Base-by-base conservation (phyloP, 2,888 invertebrate genomes). In the Uloborus plumipes region DNA sequence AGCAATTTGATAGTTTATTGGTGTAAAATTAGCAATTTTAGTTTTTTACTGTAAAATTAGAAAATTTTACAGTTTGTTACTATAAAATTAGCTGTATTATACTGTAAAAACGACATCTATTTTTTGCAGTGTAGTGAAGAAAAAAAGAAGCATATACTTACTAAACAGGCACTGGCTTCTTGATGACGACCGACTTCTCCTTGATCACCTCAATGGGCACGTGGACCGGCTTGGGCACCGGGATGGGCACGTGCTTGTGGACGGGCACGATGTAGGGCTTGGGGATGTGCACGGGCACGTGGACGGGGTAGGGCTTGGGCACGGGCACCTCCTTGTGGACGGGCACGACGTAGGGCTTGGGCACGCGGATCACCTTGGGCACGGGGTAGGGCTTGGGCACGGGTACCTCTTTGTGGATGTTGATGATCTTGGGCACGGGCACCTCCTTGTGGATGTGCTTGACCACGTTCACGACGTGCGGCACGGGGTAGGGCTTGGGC, bases 81-180 rank as follows among this genome's bases (percentile, higher is more conserved):
- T n/a, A n/a, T n/a, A n/a, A n/a, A n/a, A n/a, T n/a, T n/a, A n/a
- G n/a, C n/a, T n/a, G n/a, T n/a, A n/a, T n/a, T n/a, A n/a, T n/a
- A n/a, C n/a, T n/a, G n/a, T n/a, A n/a, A n/a, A n/a, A n/a, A n/a
- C n/a, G n/a, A n/a, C n/a, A n/a, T n/a, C n/a, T n/a, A n/a, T n/a
- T n/a, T n/a, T n/a, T n/a, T n/a, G n/a, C n/a, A n/a, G n/a, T n/a
- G n/a, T n/a, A n/a, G n/a, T n/a, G n/a, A n/a, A n/a, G n/a, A n/a
- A n/a, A n/a, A n/a, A n/a, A n/a, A n/a, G n/a, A n/a, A n/a, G n/a
- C n/a, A 26, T 26, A 26, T 51, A 84, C 84, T 84, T 69, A 84
- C 84, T 72, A 67, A 20, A 85, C 82, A 14, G 85, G 85, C 22
- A 84, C 81, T 55, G 84, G 85, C 53, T 85, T 85, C 79, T 85